A percentile compares a stretch with the other conserved stretches of the same genome.
phyloP scores from a whole-genome alignment of 1,140 invertebrate genomes.

The Sycophila sp. region DNA sequence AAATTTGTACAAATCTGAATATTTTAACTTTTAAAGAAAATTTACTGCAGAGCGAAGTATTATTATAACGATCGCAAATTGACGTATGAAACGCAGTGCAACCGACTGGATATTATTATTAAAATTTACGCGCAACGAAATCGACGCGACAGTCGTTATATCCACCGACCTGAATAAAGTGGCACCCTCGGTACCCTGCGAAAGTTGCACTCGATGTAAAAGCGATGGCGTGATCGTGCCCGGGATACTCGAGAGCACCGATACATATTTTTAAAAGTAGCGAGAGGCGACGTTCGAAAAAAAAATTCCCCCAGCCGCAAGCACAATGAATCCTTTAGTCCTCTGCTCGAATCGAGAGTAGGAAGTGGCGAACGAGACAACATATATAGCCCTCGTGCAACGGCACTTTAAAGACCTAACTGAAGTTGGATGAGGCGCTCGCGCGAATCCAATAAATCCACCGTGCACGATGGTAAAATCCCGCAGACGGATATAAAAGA shows the following conservation, averaged over 20 bases:
- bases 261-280: constrained; percentile 13
- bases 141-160: too few relatives aligned
- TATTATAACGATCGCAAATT: too few relatives aligned
- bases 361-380: background rate
- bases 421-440: constrained; percentile 4
- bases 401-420: background rate
- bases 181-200: background rate
- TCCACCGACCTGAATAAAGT: too few relatives aligned
- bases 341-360: too few relatives aligned
- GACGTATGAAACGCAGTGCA: too few relatives aligned
- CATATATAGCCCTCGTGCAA: too few relatives aligned
- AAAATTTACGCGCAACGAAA: too few relatives aligned
- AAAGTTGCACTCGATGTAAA: background rate
- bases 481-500: background rate
- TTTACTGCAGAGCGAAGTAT: too few relatives aligned
- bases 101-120: too few relatives aligned
- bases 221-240: background rate
- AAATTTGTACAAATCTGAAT: too few relatives aligned
- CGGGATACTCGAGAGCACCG: background rate
- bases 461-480: constrained; percentile 5
- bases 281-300: background rate
- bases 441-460: constrained; percentile 19
- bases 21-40: too few relatives aligned
- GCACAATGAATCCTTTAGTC: background rate
- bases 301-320: background rate